Evolutionary conservation across 2,797 vertebrate species (phyloP).

Genomic region (Coreius guichenoti): DNA sequence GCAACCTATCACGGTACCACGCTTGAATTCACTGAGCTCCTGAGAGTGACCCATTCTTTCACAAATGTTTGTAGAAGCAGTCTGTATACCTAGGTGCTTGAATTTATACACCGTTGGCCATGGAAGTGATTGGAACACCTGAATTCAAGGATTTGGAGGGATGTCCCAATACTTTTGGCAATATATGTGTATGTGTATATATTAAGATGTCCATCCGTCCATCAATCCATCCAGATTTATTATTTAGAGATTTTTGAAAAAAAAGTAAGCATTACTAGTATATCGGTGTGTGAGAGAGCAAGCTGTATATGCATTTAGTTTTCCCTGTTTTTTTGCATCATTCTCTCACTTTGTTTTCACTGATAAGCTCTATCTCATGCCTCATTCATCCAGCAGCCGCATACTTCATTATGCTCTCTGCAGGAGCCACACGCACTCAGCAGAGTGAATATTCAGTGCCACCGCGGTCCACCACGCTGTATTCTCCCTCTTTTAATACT

Average conservation of each 20-base stretch:
- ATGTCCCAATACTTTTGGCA: too few species aligned
- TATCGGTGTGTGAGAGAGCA: background rate
- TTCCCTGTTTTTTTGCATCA: conserved; percentile 3
- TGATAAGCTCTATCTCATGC: conserved; percentile 22
- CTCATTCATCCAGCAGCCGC: conserved; percentile 15
- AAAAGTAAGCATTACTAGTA: background rate
- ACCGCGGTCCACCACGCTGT: conserved; percentile 11
- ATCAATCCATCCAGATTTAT: background rate
- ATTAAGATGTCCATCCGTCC: background rate
- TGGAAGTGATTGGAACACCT: too few species aligned
- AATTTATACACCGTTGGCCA: too few species aligned
- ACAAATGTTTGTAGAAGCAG: too few species aligned
- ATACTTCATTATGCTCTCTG: conserved; percentile 37
- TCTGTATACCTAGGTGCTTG: too few species aligned
- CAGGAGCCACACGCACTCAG: background rate
- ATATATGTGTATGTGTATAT: background rate
- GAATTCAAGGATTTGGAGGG: too few species aligned
- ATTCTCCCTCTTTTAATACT: background rate
- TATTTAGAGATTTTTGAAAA: background rate
- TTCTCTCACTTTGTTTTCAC: conserved; percentile 19
- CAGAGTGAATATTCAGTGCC: conserved; percentile 29
- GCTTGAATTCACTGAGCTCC: too few species aligned
- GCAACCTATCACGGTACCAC: too few species aligned
- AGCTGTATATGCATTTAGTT: background rate
- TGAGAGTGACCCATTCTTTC: too few species aligned